These are phyloP conservation scores for Paratrypauchen microcephalus DNA, from an alignment of 2,797 vertebrate genomes.

Conservation along the genomic window DNA sequence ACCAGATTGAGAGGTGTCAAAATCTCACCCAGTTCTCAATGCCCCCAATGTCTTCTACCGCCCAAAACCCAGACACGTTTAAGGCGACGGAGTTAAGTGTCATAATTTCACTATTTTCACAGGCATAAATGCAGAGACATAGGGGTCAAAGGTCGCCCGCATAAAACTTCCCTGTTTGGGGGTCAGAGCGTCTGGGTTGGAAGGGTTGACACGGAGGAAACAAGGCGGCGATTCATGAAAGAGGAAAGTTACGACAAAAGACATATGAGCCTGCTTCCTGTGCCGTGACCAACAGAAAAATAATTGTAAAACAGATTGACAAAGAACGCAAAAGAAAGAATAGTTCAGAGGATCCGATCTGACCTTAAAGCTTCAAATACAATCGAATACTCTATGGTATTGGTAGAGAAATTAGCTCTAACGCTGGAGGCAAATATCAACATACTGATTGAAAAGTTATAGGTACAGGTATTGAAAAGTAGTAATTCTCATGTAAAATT, in stretches of 20 bases:
- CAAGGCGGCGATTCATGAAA: constrained; percentile 74
- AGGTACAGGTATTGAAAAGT: too few relatives aligned
- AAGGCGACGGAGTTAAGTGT: constrained; percentile 72
- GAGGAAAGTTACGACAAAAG: constrained; percentile 52
- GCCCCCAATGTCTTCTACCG: constrained; percentile 60
- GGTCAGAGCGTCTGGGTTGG: constrained; percentile 44
- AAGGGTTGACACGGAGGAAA: constrained; percentile 47
- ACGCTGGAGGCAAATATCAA: too few relatives aligned
- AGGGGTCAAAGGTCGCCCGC: constrained; percentile 72
- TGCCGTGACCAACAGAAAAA: constrained; percentile 59
- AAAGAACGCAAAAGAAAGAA: constrained; percentile 48
- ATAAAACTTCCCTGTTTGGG: constrained; percentile 75
- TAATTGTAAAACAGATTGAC: constrained; percentile 55
- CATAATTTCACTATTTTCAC: constrained; percentile 76
- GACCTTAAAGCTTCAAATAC: constrained; percentile 12
- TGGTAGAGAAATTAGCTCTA: neutral
- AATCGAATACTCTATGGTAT: neutral
- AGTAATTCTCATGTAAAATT: too few relatives aligned
- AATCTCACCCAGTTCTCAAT: constrained; percentile 55
- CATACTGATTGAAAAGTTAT: too few relatives aligned
- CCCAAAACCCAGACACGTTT: constrained; percentile 63
- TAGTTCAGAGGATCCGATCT: constrained; percentile 24
- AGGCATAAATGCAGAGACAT: constrained; percentile 71
- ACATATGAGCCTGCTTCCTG: constrained; percentile 64
- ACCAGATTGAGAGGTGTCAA: constrained; percentile 42